Conservation (phyloP, 2,113 vertebrate genomes). For the Chunga burmeisteri region DNA sequence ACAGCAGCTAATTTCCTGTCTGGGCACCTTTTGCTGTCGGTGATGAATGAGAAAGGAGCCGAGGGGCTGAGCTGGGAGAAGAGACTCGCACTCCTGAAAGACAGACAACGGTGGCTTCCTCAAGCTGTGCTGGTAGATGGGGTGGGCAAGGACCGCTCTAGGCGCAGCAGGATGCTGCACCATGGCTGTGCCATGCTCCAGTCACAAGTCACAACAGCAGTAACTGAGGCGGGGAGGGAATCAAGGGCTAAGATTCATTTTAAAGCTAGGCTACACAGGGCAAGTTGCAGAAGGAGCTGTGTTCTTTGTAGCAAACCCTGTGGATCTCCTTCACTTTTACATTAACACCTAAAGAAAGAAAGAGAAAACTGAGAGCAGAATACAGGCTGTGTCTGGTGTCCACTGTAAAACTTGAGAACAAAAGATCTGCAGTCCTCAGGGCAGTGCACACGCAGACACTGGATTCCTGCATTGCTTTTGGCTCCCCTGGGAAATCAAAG, state of each 20-base stretch:
- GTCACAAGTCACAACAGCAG: neutral
- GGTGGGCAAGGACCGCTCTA: neutral
- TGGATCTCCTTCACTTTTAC: neutral
- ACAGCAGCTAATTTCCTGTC: neutral
- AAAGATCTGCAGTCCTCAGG: conserved; percentile 46
- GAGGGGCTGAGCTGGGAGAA: neutral
- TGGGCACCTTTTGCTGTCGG: neutral
- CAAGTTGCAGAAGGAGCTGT: neutral
- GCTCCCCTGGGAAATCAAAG: conserved; percentile 27
- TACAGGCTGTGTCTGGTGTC: conserved; percentile 18
- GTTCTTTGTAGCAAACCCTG: neutral
- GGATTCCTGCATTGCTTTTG: conserved; percentile 23
- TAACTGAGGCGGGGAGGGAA: neutral
- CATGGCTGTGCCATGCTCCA: neutral
- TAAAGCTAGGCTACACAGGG: neutral
- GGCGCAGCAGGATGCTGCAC: neutral
- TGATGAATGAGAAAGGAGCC: neutral
- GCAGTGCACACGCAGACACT: neutral
- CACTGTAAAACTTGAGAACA: conserved; percentile 52
- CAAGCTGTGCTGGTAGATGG: neutral
- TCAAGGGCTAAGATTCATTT: neutral
- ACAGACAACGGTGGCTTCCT: neutral
- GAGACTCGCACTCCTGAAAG: neutral
- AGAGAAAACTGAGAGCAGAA: conserved; percentile 40
- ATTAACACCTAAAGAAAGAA: neutral